phyloP scores from a whole-genome alignment of 2,113 vertebrate genomes.

The Phaethornis superciliosus region DNA sequence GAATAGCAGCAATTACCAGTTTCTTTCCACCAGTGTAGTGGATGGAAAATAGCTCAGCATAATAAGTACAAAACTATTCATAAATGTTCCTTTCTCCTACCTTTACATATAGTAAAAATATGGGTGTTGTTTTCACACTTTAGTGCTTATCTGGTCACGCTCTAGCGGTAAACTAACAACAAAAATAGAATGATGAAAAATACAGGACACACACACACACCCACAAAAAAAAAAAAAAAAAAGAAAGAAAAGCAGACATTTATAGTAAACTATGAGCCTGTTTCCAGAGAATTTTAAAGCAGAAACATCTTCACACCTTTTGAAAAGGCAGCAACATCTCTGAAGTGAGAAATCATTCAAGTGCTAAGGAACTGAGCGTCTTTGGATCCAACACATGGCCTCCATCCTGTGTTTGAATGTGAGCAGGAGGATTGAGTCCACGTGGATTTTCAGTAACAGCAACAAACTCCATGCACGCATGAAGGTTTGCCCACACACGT shows the following conservation, averaged over 20 bases:
- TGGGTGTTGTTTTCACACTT: slow-evolving; percentile 14
- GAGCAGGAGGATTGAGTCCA: slow-evolving; percentile 1
- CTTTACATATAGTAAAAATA: slow-evolving; percentile 36
- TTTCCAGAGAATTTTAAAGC: slow-evolving; percentile 21
- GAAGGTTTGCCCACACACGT: background rate
- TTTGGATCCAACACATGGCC: slow-evolving; percentile 1
- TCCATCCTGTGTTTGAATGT: background rate
- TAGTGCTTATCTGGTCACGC: background rate
- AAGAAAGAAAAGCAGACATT: background rate
- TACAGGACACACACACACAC: background rate
- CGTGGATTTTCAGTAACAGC: background rate
- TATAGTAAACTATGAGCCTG: background rate
- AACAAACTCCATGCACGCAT: background rate
- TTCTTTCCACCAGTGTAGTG: background rate
- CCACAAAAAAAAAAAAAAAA: background rate
- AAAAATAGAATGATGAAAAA: slow-evolving; percentile 37
- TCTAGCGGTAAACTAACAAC: slow-evolving; percentile 13
- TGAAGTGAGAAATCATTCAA: slow-evolving; percentile 31
- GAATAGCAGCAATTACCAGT: background rate
- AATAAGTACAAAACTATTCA: slow-evolving; percentile 18
- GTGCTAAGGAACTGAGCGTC: background rate
- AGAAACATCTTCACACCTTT: slow-evolving; percentile 40
- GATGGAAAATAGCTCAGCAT: slow-evolving; percentile 26
- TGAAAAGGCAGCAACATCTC: background rate
- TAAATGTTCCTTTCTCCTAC: slow-evolving; percentile 20